phyloP scores from a whole-genome alignment of 2,888 invertebrate species.

The Pantelozetes paolii region DNA sequence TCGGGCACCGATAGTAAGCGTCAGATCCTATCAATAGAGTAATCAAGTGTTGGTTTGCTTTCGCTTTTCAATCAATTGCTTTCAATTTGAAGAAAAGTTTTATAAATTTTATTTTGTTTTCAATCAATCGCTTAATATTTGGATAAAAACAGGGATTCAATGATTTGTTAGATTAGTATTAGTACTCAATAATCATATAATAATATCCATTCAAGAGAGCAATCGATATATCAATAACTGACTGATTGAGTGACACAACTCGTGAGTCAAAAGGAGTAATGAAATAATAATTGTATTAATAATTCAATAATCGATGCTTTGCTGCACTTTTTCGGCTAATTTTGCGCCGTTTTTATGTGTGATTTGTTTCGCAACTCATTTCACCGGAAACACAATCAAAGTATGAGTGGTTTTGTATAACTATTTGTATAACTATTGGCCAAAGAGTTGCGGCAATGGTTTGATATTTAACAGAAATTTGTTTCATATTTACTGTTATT shows the following conservation, averaged over 20 bases:
- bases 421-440: constrained; percentile 17
- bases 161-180: neutral
- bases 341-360: neutral
- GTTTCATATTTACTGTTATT: neutral
- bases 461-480: constrained; percentile 5
- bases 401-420: neutral
- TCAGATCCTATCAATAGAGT: neutral
- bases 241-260: constrained; percentile 21
- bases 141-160: neutral
- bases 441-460: constrained; percentile 2
- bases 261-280: neutral
- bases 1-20: neutral
- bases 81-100: too few species aligned
- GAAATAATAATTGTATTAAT: neutral
- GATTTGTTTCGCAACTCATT: constrained; percentile 20
- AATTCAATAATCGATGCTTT: neutral
- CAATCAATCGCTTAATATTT: neutral
- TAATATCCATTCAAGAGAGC: constrained; percentile 8
- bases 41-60: too few species aligned
- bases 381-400: neutral
- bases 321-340: neutral
- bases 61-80: too few species aligned
- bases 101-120: neutral
- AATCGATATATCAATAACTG: constrained; percentile 22
- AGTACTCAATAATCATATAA: neutral